A percentile compares a stretch with the other conserved stretches of the same genome.
phyloP scores from a whole-genome alignment of 2,113 vertebrate genomes.

The Brachypodius melanocephalos region DNA sequence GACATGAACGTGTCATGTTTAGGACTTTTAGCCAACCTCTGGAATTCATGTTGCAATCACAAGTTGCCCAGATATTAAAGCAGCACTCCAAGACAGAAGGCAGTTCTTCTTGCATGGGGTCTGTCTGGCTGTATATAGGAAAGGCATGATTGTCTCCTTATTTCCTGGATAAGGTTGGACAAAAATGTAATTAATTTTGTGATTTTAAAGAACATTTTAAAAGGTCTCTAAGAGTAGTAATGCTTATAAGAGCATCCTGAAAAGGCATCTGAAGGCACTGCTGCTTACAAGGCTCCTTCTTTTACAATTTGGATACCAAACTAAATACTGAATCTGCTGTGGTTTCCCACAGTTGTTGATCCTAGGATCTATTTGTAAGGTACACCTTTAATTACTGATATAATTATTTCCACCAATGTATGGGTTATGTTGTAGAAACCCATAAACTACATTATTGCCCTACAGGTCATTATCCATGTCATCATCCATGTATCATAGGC shows the following conservation, averaged over 20 bases:
- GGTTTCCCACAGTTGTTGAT: constrained; percentile 26
- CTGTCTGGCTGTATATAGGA: neutral
- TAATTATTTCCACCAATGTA: neutral
- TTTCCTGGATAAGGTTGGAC: neutral
- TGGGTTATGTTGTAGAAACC: neutral
- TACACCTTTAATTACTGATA: constrained; percentile 17
- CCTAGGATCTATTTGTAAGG: neutral
- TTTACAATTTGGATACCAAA: neutral
- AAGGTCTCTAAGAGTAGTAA: neutral
- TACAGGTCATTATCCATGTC: neutral
- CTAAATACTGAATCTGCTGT: neutral
- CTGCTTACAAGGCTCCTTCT: neutral
- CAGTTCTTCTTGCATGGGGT: neutral
- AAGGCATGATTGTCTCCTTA: neutral
- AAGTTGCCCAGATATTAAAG: neutral
- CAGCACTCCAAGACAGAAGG: neutral
- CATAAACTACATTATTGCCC: neutral
- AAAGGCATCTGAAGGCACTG: neutral
- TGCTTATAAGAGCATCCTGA: neutral
- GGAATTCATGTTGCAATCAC: neutral
- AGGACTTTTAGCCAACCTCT: neutral
- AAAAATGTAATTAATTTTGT: neutral
- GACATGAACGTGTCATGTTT: neutral
- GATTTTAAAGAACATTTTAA: neutral
- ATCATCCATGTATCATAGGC: neutral